Conservation (phyloP, 2,113 vertebrate genomes). For the Haemorhous mexicanus region DNA sequence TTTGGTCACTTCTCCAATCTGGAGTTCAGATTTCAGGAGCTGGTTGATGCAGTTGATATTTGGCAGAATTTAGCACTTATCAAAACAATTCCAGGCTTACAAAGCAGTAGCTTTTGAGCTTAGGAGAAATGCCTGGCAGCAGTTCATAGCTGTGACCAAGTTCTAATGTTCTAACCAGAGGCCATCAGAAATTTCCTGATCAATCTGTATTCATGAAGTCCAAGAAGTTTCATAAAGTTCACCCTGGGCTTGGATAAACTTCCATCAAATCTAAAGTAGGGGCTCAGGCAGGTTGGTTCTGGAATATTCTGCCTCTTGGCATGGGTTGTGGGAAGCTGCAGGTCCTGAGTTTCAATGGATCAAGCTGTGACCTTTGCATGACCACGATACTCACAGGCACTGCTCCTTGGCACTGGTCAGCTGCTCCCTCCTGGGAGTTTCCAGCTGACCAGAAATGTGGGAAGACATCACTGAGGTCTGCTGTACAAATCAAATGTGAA, state of each 20-base stretch:
- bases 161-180: not conserved
- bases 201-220: not conserved
- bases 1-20: not conserved
- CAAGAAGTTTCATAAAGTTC: not conserved
- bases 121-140: not conserved
- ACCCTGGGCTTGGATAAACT: not conserved
- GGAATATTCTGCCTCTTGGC: not conserved
- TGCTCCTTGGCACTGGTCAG: not conserved
- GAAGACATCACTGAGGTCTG: not conserved
- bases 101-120: not conserved
- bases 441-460: not conserved
- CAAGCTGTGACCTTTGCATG: not conserved
- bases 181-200: not conserved
- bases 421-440: not conserved
- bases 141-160: not conserved
- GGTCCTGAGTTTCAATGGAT: not conserved
- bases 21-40: not conserved
- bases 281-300: not conserved
- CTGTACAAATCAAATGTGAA: constrained; percentile 1
- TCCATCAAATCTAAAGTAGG: not conserved
- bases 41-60: not conserved
- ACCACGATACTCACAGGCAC: not conserved
- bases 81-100: not conserved
- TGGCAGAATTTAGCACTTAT: not conserved
- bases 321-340: not conserved